Evolutionary conservation across 37 sponge, comb jelly and placozoan species (phyloP), one percentile per base, ranked within the genome.

Genomic region (Axinella damicornis): DNA sequence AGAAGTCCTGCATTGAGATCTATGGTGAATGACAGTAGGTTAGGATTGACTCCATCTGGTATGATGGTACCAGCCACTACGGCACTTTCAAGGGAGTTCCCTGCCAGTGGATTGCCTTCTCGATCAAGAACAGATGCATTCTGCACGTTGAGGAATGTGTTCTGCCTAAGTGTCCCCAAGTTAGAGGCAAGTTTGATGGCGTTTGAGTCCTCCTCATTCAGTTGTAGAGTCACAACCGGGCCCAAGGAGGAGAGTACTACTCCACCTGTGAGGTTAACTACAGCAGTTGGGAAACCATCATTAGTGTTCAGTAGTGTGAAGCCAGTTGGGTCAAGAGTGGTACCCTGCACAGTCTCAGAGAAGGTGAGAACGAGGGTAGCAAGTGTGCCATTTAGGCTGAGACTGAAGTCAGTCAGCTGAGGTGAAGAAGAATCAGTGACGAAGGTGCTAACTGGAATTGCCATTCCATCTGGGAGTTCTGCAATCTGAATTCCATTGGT

Each of bases 321-420:
- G 2, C 84, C 88, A 41, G 80, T 30, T 25, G 86, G 32, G 56
- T 82, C 68, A 38, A 97, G 57, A 19, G 94, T 80, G 25, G 53
- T 31, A 22, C 40, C 30, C 27, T 75, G 80, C 54, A 97, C 80
- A n/a, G 92, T 89, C 41, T 97, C 94, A 55, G 92, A 86, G 78
- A 97, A 97, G 27, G 89, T 91, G 0, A 96, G 90, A 33, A 84
- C 40, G 38, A 96, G 77, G 11, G 33, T 78, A 25, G 79, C 77
- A 35, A 67, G 30, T 39, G 57, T 89, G 24, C 68, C 72, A 74
- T 95, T 89, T 61, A 96, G 71, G 52, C 93, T 84, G 33, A 97
- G 85, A 33, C 62, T 38, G 52, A 94, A 97, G 13, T 57, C 65
- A 40, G 28, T 46, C 15, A 93, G 61, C 46, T 65, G 52, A 17